Evolutionary conservation across 2,113 vertebrate species (phyloP).

Genomic region (Periophthalmodon schlosseri): DNA sequence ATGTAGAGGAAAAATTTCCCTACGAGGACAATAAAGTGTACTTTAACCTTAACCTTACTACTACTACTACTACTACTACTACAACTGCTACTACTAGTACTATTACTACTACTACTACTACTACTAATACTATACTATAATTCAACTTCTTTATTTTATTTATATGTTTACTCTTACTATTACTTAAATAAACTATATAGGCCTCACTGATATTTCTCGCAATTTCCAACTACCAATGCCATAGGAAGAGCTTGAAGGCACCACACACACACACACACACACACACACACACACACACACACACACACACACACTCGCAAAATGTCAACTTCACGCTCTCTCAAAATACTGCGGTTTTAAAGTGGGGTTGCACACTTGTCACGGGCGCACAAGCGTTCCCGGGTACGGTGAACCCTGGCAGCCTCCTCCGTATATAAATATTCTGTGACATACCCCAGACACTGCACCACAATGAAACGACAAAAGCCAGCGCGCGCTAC

Average conservation of each 20-base stretch:
- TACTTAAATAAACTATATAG: no score
- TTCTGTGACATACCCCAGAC: not conserved
- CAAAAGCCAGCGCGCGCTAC: not conserved
- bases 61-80: no score
- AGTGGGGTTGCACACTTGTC: conserved; percentile 3
- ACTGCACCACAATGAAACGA: not conserved
- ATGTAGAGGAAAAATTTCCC: no score
- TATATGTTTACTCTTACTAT: no score
- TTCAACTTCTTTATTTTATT: no score
- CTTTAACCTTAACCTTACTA: no score
- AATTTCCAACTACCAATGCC: not conserved
- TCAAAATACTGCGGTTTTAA: not conserved
- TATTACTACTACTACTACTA: no score
- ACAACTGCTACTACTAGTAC: no score
- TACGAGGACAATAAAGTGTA: no score
- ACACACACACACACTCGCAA: not conserved
- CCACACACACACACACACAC: not conserved
- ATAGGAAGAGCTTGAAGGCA: not conserved
- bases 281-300: not conserved
- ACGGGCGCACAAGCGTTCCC: not conserved
- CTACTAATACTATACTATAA: no score
- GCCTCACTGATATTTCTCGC: not conserved
- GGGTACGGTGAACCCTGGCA: not conserved
- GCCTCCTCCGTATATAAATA: conserved; percentile 6
- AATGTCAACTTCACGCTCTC: not conserved